Base-by-base conservation (phyloP, 2,888 invertebrate genomes). In the Lochmaea capreae region DNA sequence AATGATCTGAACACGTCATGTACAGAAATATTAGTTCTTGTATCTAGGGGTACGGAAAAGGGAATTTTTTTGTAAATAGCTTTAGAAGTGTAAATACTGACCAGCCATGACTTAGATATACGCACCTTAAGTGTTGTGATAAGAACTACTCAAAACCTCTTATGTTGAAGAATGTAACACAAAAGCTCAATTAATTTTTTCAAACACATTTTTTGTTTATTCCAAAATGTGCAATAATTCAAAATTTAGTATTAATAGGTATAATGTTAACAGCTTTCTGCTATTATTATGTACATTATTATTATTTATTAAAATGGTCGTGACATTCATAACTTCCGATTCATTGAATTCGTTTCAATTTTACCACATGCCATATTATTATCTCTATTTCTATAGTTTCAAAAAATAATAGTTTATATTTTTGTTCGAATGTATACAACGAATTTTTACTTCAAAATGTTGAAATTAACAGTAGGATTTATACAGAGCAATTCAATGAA, bases 91-190 rank as follows among this genome's bases (percentile, higher is more conserved):
- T 84, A 84, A 76, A 84, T 84, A 84, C 78, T 81, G 81, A 83
- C 80, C 81, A 82, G 85, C 85, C 84, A 85, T 85, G 85, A 85
- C 84, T 81, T 84, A 84, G 81, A 80, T 79, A 79, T 76, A 80
- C 78, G 80, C 79, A 79, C 78, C 77, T 77, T 79, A 73, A 77
- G 78, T 78, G 78, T 83, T 83, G 83, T 84, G 83, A 84, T 83
- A 83, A 82, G 81, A 79, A 80, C 77, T 78, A 78, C 74, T 76
- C 72, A 79, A 76, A 78, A 76, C 73, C 65, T 65, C 72, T 71
- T 65, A 68, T 71, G 49, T 71, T 77, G 80, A 82, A 80, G 79
- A 83, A 78, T 81, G 77, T 79, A 80, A 71, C 80, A 76, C 78
- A 80, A 79, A 63, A 80, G 77, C 75, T 77, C 61, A n/a, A 16